Evolutionary conservation across 2,797 vertebrate species (phyloP).

Genomic region (Periparus ater): DNA sequence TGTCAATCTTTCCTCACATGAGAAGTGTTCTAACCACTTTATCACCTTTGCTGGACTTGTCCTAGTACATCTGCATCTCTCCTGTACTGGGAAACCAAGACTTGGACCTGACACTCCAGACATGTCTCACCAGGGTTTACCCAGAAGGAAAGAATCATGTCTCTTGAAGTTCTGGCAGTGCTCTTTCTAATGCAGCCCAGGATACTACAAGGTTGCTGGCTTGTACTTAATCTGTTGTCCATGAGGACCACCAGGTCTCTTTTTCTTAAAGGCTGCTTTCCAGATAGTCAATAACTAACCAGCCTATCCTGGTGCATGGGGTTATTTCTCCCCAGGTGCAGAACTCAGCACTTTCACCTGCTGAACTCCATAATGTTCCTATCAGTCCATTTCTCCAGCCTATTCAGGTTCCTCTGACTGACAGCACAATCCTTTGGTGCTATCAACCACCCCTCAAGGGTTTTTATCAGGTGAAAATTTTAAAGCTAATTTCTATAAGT

Average conservation of each 20-base stretch:
- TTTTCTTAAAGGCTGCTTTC: neutral
- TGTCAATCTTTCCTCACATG: neutral
- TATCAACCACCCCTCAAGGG: neutral
- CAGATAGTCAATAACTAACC: neutral
- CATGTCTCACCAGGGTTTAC: neutral
- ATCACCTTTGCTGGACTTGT: neutral
- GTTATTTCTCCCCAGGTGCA: neutral
- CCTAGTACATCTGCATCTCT: neutral
- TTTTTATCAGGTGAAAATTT: neutral
- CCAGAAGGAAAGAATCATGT: neutral
- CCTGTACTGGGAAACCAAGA: fast-evolving
- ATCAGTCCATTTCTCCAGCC: neutral
- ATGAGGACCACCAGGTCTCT: neutral
- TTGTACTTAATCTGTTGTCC: neutral
- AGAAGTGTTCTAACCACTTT: neutral
- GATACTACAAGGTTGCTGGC: neutral
- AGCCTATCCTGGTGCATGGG: neutral
- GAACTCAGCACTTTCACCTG: neutral
- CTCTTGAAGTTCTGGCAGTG: neutral
- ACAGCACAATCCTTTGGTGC: neutral
- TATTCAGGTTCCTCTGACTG: neutral
- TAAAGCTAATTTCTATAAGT: neutral
- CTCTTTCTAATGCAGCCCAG: neutral
- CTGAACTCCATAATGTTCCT: neutral
- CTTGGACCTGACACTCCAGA: neutral